Evolutionary conservation across 2,888 invertebrate species (phyloP), one percentile per base, ranked within the genome.

Genomic region (Plebejus melissa): DNA sequence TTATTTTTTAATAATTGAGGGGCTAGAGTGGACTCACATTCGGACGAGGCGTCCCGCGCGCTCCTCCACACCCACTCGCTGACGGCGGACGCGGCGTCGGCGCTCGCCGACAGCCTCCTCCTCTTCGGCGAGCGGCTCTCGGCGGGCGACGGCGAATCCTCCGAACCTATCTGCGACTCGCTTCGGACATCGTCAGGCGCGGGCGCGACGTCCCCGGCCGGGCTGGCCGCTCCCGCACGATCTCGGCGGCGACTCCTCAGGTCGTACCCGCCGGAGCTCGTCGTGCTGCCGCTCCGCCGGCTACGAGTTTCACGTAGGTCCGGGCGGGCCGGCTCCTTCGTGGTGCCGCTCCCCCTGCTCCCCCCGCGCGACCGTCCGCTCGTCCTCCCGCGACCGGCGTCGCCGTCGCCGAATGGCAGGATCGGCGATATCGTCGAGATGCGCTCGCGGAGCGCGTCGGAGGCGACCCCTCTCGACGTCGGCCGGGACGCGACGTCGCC

Each of bases 391-490:
- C 65, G 32, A 36, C 32, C 13, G 13, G 32, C 65, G 65, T 32
- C 65, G 65, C 28, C 4, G 22, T 13, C 36, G 9, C 65, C 82
- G 2, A 83, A 83, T 4, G 84, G 74, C 78, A 82, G 85, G 72
- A 89, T 83, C 0, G 90, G 90, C 0, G 90, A 89, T 77, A 90
- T 90, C 2, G 81, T 69, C 4, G 87, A 84, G 77, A 76, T 80
- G 4, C 77, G 76, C n/a, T 71, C 70, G 50, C 11, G 74, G 46
- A 0, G 65, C 13, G 65, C 65, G 13, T 22, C 32, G 32, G 32
- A 32, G 13, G 32, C 13, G 65, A 13, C 16, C 46, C 7, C 32
- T 5, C 16, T 32, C 13, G 72, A 32, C n/a, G 32, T 22, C 72
- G 22, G 16, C 2, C 46, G 11, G 11, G 72, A 70, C 7, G 50